phyloP scores from a whole-genome alignment of 2,888 invertebrate species.

The Aphodius sticticus region DNA sequence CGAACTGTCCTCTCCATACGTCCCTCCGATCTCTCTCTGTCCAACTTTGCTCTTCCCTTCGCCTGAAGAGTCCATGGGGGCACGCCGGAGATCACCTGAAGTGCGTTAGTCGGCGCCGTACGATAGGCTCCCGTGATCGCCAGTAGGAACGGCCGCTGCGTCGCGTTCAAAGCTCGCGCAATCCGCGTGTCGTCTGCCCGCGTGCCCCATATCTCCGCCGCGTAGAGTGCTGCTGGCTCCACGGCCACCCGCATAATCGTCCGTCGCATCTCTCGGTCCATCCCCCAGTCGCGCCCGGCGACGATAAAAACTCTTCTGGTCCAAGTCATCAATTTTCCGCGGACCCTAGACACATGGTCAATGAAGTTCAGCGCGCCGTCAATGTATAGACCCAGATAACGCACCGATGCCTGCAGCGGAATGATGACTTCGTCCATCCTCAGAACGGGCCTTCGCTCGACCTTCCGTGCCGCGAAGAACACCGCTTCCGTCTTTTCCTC shows the following conservation, averaged over 20 bases:
- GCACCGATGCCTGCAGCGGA: too few species aligned
- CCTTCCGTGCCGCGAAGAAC: too few species aligned
- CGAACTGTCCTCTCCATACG: background rate
- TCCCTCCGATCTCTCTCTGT: background rate
- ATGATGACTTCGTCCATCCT: too few species aligned
- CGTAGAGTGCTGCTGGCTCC: constrained; percentile 39
- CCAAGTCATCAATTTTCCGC: too few species aligned
- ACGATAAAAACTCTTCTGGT: background rate
- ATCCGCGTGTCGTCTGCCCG: constrained; percentile 36
- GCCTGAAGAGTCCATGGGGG: background rate
- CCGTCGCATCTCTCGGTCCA: background rate
- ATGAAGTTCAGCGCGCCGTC: too few species aligned
- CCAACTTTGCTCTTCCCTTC: too few species aligned
- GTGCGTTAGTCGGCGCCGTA: constrained; percentile 33
- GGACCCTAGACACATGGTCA: too few species aligned
- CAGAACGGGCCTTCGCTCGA: too few species aligned
- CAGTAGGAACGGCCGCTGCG: constrained; percentile 38
- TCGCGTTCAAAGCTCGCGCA: constrained; percentile 36
- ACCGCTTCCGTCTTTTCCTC: too few species aligned
- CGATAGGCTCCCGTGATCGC: constrained; percentile 37
- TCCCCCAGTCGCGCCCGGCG: constrained; percentile 19
- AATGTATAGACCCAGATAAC: too few species aligned
- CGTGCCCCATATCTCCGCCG: constrained; percentile 41
- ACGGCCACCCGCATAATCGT: constrained; percentile 21
- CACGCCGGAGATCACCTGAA: constrained; percentile 33